These are phyloP conservation scores for Strigops habroptila DNA, from an alignment of 2,113 vertebrate genomes.

Conservation along the genomic window DNA sequence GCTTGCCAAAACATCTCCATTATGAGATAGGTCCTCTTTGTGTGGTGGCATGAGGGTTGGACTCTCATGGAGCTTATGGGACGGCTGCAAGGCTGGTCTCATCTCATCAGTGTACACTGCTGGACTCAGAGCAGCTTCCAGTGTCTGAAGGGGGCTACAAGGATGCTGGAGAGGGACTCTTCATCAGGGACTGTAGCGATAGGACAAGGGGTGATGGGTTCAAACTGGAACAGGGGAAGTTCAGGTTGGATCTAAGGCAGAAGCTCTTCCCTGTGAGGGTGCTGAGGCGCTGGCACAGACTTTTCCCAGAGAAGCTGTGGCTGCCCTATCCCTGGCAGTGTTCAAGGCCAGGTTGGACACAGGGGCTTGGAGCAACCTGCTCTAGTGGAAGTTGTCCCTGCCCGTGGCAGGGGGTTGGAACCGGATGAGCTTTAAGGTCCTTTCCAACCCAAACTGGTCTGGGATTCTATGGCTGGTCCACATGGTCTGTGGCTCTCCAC, in stretches of 20 bases:
- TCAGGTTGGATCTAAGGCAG: not conserved
- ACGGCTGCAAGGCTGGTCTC: not conserved
- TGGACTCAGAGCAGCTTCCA: not conserved
- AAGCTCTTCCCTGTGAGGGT: not conserved
- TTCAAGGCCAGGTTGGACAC: no score
- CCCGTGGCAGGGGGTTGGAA: rapidly evolving
- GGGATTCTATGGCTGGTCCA: no score
- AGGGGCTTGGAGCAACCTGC: not conserved
- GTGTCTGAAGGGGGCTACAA: not conserved
- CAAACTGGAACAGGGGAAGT: not conserved
- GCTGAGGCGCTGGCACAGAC: no score
- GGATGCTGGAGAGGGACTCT: not conserved
- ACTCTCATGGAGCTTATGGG: no score
- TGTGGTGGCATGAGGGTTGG: not conserved
- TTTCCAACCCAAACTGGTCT: not conserved
- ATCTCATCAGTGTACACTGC: not conserved
- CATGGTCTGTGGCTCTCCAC: not conserved
- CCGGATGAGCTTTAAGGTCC: not conserved
- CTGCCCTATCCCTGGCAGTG: no score
- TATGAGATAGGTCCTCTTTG: not conserved
- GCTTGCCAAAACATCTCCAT: not conserved
- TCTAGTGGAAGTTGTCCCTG: not conserved
- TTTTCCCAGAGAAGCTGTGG: no score
- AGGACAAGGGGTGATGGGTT: not conserved
- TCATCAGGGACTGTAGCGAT: not conserved